Base-by-base conservation (phyloP, 1,140 invertebrate species). In the Eulimnadia texana region DNA sequence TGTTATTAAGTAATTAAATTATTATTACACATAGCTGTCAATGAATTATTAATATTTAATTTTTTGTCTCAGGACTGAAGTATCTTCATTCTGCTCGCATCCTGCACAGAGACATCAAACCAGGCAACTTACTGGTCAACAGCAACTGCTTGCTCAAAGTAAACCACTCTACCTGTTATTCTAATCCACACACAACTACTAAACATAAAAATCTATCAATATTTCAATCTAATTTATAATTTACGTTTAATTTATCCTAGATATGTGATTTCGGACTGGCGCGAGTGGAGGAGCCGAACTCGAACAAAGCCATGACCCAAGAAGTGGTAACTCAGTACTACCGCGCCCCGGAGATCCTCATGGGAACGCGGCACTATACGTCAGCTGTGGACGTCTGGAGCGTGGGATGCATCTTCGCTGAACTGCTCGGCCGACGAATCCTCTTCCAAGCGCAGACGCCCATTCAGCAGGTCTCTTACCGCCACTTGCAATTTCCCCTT, bases 281-380 rank as follows among this genome's bases (percentile, higher is more conserved):
- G 3, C 76, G 91, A 63, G 93, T 98, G 50, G 90, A 95, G 74
- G 93, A 97, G 70, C 88, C 90, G 0, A 93, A 98, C 69, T 80
- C 84, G 68, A 84, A 81, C 65, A 86, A 88, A 73, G 85, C 92
- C 71, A 98, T 99, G 94, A 99, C 96, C 27, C 95, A 98, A 76
- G 96, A 99, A 79, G 91, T 96, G 55, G 92, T 96, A 55, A 95
- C 94, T 57, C 95, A 98, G 76, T 99, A 99, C 79, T 99, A 99
- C 75, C 82, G 96, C 63, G 95, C 96, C 3, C 96, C 96, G 16
- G 96, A 99, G 79, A 88, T 99, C 66, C 78, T 99, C 22, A 94
- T 99, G 84, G 97, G 96, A 28, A 93, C 96, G 3, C 85, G 90
- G 66, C 95, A 99, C 74, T 99, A 99, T 75, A 93, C 93, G 23